phyloP scores from a whole-genome alignment of 2,797 vertebrate species.

The Artibeus lituratus region DNA sequence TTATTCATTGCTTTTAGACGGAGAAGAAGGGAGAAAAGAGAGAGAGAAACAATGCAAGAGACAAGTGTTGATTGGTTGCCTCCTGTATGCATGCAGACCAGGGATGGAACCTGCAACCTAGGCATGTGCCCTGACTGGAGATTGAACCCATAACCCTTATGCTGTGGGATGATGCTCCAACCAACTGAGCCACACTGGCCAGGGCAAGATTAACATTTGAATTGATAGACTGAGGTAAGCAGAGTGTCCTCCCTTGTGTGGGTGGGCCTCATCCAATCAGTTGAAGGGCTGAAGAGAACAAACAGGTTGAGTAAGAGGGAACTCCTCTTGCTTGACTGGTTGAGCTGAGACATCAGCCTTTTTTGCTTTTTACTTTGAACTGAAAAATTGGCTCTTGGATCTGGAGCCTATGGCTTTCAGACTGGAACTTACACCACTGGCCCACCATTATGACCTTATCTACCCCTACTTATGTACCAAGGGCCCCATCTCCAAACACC shows the following conservation, averaged over 20 bases:
- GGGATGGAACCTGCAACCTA: no score
- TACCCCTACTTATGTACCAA: background rate
- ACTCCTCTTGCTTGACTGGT: background rate
- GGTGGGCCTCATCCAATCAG: background rate
- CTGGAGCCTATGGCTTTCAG: background rate
- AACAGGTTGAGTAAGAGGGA: background rate
- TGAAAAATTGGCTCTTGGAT: background rate
- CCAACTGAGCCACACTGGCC: no score
- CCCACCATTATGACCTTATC: background rate
- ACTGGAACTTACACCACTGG: background rate
- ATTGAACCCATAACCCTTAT: no score
- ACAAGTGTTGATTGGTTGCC: no score
- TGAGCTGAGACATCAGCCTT: background rate
- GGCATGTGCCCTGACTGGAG: no score
- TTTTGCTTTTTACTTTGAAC: background rate
- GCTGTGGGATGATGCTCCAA: no score
- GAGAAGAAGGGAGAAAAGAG: no score
- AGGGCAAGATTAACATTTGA: background rate
- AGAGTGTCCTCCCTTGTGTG: background rate
- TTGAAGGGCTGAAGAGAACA: background rate
- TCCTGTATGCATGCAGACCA: no score
- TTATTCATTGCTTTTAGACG: no score
- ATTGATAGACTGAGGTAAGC: background rate
- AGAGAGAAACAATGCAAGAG: no score
- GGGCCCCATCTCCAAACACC: background rate